phyloP scores from a whole-genome alignment of 2,797 vertebrate species.

The Esox lucius region DNA sequence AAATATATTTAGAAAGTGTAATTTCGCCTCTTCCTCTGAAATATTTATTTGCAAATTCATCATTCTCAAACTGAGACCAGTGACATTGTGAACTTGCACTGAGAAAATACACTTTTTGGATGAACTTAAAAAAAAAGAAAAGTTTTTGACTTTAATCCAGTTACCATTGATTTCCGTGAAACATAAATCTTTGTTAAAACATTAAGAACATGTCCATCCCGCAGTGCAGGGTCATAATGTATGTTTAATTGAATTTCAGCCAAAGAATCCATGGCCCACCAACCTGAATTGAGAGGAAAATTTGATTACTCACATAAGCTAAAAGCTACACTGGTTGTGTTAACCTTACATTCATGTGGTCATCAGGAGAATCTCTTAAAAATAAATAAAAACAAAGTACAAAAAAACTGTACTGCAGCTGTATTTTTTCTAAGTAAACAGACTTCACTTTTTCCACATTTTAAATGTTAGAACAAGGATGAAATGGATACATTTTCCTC shows the following conservation, averaged over 20 bases:
- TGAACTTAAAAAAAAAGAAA: not conserved
- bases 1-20: not conserved
- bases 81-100: not conserved
- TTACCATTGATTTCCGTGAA: not conserved
- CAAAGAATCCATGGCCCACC: slow-evolving; percentile 5
- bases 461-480: no score
- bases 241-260: slow-evolving; percentile 12
- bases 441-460: no score
- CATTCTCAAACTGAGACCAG: not conserved
- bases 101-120: not conserved
- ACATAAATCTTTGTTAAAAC: not conserved
- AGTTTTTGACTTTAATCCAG: not conserved
- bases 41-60: not conserved
- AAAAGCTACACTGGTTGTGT: not conserved
- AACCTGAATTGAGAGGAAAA: not conserved
- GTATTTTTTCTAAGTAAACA: no score
- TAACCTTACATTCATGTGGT: slow-evolving; percentile 19
- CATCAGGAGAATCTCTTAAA: not conserved
- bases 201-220: not conserved
- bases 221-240: not conserved
- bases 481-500: no score
- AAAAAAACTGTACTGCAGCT: no score
- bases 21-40: not conserved
- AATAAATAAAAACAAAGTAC: no score
- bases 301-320: slow-evolving; percentile 1